phyloP scores from a whole-genome alignment of 2,797 vertebrate genomes.

The Hafferia zeledoni region DNA sequence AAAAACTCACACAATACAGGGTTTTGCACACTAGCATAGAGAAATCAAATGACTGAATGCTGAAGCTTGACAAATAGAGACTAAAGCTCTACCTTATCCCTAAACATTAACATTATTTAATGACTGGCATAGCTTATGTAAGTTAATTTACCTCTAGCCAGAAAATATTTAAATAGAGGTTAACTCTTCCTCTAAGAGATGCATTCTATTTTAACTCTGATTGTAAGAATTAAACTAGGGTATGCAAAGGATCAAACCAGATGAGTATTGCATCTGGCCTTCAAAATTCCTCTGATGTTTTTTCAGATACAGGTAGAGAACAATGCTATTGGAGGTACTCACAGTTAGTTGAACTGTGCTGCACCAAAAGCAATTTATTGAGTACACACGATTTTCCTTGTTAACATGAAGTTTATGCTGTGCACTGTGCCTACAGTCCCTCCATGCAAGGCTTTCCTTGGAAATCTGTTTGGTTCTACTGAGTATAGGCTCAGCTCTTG shows the following conservation, averaged over 20 bases:
- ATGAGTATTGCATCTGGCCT: not conserved
- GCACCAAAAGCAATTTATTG: not conserved
- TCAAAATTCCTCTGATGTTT: not conserved
- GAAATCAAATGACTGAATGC: not conserved
- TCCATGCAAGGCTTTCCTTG: not conserved
- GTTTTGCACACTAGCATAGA: not conserved
- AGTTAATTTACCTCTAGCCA: not conserved
- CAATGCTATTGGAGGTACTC: not conserved
- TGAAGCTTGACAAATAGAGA: not conserved
- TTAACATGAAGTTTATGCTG: not conserved
- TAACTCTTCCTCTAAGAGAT: not conserved
- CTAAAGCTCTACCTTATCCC: not conserved
- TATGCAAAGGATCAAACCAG: not conserved
- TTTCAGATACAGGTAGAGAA: not conserved
- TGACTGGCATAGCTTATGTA: not conserved
- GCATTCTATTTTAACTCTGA: not conserved
- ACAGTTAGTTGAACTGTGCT: not conserved
- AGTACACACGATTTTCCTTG: not conserved
- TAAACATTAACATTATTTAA: not conserved
- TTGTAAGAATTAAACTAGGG: not conserved
- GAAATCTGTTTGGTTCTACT: not conserved
- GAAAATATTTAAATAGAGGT: not conserved
- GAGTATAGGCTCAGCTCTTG: not conserved
- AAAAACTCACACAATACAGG: not conserved
- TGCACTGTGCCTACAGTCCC: fast-evolving